Conservation (phyloP, 2,888 invertebrate genomes). For the Tiliacea citrago region DNA sequence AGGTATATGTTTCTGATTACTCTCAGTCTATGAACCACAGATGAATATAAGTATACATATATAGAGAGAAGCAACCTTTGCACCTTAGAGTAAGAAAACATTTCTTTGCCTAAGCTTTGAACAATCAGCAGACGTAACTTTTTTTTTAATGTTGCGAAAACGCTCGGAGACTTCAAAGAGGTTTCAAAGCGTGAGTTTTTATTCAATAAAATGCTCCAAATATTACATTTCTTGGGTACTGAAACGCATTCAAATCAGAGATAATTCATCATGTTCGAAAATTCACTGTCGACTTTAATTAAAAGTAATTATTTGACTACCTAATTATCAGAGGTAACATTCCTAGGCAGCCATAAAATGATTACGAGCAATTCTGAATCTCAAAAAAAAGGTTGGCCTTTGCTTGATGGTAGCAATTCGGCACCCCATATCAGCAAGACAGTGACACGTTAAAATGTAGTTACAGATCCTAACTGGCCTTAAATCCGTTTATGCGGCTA, state of each 20-base stretch:
- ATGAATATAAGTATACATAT: too few species aligned
- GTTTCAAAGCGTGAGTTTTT: neutral
- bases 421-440: conserved; percentile 4
- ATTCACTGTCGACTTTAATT: too few species aligned
- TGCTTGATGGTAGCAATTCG: neutral
- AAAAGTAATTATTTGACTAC: too few species aligned
- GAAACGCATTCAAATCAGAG: too few species aligned
- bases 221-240: neutral
- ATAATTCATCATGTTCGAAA: too few species aligned
- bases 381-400: conserved; percentile 6
- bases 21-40: neutral
- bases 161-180: neutral
- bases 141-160: neutral
- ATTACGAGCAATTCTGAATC: neutral
- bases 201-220: neutral
- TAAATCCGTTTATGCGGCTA: conserved; percentile 17
- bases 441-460: conserved; percentile 17
- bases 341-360: neutral
- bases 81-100: too few species aligned
- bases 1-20: neutral
- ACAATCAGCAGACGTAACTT: neutral
- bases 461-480: conserved; percentile 15
- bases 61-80: too few species aligned
- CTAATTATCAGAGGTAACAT: too few species aligned
- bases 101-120: too few species aligned